These are phyloP conservation scores for Chironomus tentans DNA, from an alignment of 2,888 invertebrate genomes.

Conservation along the genomic window DNA sequence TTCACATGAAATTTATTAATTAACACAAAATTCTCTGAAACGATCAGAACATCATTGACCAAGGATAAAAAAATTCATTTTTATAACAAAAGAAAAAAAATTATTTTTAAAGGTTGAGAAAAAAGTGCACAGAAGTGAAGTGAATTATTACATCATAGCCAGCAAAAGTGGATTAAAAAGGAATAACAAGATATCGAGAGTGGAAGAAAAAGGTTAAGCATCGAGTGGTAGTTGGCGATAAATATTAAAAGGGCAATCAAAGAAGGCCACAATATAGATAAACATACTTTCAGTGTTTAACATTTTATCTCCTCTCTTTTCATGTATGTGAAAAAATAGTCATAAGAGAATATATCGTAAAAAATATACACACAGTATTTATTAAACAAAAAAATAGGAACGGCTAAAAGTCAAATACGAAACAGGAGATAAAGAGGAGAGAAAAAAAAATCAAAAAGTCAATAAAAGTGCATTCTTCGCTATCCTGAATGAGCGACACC, in stretches of 20 bases:
- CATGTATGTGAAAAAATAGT: background rate
- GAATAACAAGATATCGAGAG: background rate
- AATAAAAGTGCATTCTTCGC: constrained; percentile 3
- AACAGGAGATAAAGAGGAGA: background rate
- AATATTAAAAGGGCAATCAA: background rate
- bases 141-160: too few relatives aligned
- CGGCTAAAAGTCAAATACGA: background rate
- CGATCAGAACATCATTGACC: too few relatives aligned
- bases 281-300: too few relatives aligned
- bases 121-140: too few relatives aligned
- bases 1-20: too few relatives aligned
- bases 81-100: too few relatives aligned
- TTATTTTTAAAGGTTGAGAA: too few relatives aligned
- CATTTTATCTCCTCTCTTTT: too few relatives aligned
- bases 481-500: background rate
- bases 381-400: background rate
- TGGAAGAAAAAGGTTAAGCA: background rate
- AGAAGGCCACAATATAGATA: too few relatives aligned
- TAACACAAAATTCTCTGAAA: too few relatives aligned
- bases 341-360: background rate
- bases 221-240: background rate
- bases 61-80: too few relatives aligned
- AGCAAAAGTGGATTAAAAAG: background rate
- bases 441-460: background rate
- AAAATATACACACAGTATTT: background rate